phyloP scores from a whole-genome alignment of 2,797 vertebrate genomes.

The Podargus strigoides region DNA sequence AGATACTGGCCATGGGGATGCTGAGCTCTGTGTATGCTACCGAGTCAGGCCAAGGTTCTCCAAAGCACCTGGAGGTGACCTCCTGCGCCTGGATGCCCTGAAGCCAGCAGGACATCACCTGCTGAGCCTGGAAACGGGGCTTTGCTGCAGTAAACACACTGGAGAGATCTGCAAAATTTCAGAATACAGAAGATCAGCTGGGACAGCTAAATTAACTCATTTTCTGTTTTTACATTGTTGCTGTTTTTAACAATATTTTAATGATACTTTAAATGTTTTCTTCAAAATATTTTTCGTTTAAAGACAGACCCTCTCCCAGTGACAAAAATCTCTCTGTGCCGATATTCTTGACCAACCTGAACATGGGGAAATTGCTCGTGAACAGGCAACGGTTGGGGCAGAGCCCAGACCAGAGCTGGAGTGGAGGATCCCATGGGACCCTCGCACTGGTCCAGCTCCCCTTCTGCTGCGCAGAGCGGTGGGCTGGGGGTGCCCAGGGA shows the following conservation, averaged over 20 bases:
- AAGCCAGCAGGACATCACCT: background rate
- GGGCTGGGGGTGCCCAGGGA: background rate
- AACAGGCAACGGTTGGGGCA: background rate
- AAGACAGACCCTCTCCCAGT: background rate
- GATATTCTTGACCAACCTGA: background rate
- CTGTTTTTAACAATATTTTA: background rate
- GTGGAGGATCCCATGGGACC: background rate
- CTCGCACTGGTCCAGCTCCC: rapidly evolving
- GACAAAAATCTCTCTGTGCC: background rate
- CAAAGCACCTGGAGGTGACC: background rate
- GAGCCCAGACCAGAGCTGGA: background rate
- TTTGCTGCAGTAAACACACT: background rate
- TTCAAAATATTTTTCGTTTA: background rate
- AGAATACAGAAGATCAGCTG: background rate
- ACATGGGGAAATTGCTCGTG: background rate
- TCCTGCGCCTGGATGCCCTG: rapidly evolving
- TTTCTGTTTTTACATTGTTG: background rate
- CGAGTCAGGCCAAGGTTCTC: background rate
- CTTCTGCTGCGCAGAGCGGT: rapidly evolving
- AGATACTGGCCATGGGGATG: rapidly evolving
- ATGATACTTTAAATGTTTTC: background rate
- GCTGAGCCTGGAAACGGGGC: background rate
- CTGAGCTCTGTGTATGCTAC: background rate
- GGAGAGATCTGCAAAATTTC: background rate
- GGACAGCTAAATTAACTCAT: background rate